Base-by-base conservation (phyloP, 2,797 vertebrate genomes). In the Phoxinus dragarum region DNA sequence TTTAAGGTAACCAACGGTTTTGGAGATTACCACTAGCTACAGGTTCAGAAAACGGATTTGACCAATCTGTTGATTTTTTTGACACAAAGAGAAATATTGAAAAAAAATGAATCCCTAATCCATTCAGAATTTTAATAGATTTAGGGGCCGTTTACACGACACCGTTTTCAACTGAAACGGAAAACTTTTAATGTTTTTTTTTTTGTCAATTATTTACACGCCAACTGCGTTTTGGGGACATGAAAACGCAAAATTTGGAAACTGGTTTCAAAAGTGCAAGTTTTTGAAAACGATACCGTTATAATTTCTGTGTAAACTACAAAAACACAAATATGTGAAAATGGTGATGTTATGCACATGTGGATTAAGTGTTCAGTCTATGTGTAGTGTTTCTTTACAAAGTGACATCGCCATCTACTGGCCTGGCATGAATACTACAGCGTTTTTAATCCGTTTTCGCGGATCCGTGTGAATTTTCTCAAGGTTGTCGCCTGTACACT, bases 311-410 rank as follows among this genome's bases (percentile, higher is more conserved):
- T 17, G 27, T 8, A 17, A 34, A 31, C 61, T 64, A 64, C 27
- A 59, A n/a, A 59, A n/a, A 31, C 5, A 14, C 4, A 0, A 31
- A 66, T 66, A 27, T 31, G 27, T 64, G 61, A 64, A 34, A 34
- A 64, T 14, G 12, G 12, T 31, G 61, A 31, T 0, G 1, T 31
- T 2, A 6, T 64, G 5, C 11, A 0, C 3, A 27, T n/a, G 21
- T 4, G 3, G 11, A n/a, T 59, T 59, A 4, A 9, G 54, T 4
- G 54, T 56, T 56, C 1, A 23, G 54, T 56, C 21, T 56, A 3
- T 9, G 1, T 7, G 21, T 5, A n/a, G 56, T 59, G 23, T 59
- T 59, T 59, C 56, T 59, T 11, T 59, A n/a, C 56, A 59, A 59
- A 59, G 56, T 59, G 23, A n/a, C 23, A n/a, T 11, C 9, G 23